Evolutionary conservation across 2,888 invertebrate species (phyloP), one percentile per base, ranked within the genome.

Genomic region (Rhopalosiphum nymphaeae): DNA sequence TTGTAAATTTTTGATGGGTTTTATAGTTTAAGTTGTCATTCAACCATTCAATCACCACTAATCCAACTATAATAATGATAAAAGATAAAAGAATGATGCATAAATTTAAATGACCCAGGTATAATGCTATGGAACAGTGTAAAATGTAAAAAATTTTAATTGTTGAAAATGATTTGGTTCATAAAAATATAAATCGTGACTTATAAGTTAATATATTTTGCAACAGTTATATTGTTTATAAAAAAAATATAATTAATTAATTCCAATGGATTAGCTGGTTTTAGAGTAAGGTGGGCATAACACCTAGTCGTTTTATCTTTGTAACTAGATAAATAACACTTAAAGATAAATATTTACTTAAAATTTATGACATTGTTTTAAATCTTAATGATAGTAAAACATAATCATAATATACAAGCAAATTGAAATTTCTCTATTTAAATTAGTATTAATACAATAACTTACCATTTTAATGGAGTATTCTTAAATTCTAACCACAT

Each of bases 401-500:
- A 46, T 86, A 26, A 44, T 85, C 42, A 85, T 44, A 46, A 29
- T 11, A 29, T 13, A 5, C 5, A 86, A 86, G 29, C 3, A 85
- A 85, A 85, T 85, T 44, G 11, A 46, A 44, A 46, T 86, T 46
- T 29, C 11, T 85, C 9, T 46, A 86, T 46, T 46, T 46, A 5
- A 3, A 87, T 87, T 87, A 36, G 29, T 53, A 89, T 56, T 42
- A 56, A 89, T 2, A 46, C 26, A 44, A 57, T 93, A 94, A 91
- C 95, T 95, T 95, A 97, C 98, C 99, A 98, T 96, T 98, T 99
- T 42, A 99, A 96, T 2, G 99, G 98, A 95, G 97, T 97, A 2
- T 98, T 98, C 96, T 98, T 98, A 95, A 97, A 98, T 95, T 99
- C 99, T 94, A 99, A 96, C 99, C 99, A 99, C 97, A 99, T 98